Evolutionary conservation across 2,888 invertebrate species (phyloP).

Genomic region (Drosophila birchii): DNA sequence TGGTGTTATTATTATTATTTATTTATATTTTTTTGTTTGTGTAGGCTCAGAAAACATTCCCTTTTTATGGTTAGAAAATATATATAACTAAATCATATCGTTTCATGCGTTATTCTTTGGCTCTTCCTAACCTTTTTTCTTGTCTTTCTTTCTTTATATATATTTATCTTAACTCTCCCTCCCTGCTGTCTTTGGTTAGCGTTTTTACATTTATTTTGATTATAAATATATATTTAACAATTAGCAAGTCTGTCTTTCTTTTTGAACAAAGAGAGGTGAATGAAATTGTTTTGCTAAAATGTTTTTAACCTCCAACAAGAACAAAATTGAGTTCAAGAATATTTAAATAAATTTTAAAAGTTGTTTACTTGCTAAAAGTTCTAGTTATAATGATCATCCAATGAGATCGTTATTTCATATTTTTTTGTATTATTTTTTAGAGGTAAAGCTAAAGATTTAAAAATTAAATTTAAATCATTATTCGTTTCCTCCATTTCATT

Average conservation of each 20-base stretch:
- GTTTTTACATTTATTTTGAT: constrained; percentile 16
- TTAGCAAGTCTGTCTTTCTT: constrained; percentile 32
- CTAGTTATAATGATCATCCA: not conserved
- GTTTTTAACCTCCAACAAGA: not conserved
- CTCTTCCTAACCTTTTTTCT: not conserved
- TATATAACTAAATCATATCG: constrained; percentile 34
- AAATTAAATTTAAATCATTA: not conserved
- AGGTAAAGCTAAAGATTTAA: not conserved
- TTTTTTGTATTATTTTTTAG: not conserved
- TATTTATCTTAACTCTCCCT: not conserved
- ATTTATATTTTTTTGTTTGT: constrained; percentile 18
- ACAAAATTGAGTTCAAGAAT: no score
- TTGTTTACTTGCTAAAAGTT: not conserved
- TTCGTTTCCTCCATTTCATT: not conserved
- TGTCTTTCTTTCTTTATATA: not conserved
- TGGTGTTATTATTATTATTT: constrained; percentile 7
- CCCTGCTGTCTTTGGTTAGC: not conserved
- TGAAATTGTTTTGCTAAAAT: constrained; percentile 1
- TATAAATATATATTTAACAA: constrained; percentile 36
- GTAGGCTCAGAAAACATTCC: not conserved
- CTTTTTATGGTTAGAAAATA: constrained; percentile 23
- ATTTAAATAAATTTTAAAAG: not conserved
- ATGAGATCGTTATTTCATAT: not conserved
- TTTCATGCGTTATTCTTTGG: constrained; percentile 69
- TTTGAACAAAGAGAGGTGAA: constrained; percentile 19